Base-by-base conservation (phyloP, 2,113 vertebrate species). In the Tetrao urogallus region DNA sequence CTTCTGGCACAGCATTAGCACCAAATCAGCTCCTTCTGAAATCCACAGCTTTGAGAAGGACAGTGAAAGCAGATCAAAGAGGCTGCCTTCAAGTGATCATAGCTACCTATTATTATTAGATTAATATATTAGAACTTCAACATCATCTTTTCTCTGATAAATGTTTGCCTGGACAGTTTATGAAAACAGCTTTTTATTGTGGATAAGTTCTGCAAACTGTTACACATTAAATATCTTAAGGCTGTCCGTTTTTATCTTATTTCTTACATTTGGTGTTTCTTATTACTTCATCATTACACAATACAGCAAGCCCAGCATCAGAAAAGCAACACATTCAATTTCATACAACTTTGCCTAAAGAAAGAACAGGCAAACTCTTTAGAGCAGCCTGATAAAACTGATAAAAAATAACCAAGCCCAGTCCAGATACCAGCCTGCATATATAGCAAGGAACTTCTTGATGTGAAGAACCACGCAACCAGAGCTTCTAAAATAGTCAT, bases 61-160 rank as follows among this genome's bases (percentile, higher is more conserved):
- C 14, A 65, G 48, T 5, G 48, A 56, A 9, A 45, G 22, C 22
- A 72, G 14, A 65, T 21, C 45, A 88, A 74, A n/a, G 43, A 61
- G 1, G 11, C 16, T 69, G 13, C 13, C 25, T 54, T 11, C 30
- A 78, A 74, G n/a, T 2, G 5, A 36, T 18, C 19, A 71, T 32
- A 32, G 13, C 6, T 79, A 38, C 2, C 2, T 79, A 13, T 9
- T 25, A 64, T n/a, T 1, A 0, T 38, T 38, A 38, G 38, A 38
- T 38, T 38, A 38, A 38, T 38, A 38, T 22, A 64, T n/a, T 1
- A 0, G 17, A 15, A 58, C 7, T 64, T n/a, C 10, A 27, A 75
- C 52, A 8, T 38, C 36, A 38, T 47, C n/a, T 25, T 38, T 24
- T 10, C 10, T 15, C 18, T 11, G 5, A 19, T 34, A 58, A 66